Conservation (phyloP, 2,797 vertebrate genomes). For the Pseudotriccus pelzelni region DNA sequence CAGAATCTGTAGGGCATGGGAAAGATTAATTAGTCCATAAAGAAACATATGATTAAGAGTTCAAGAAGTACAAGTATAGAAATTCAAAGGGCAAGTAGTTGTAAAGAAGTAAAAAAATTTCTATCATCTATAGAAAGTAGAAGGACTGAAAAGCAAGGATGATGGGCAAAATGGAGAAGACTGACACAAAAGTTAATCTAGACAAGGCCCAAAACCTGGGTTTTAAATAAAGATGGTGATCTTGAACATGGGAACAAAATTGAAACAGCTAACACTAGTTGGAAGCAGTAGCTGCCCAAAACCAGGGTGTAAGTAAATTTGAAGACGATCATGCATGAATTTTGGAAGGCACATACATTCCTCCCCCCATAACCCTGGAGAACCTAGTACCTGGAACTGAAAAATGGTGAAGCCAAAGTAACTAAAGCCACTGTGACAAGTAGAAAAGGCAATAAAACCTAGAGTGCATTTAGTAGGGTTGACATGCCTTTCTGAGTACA, state of each 20-base stretch:
- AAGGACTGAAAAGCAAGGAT: not conserved
- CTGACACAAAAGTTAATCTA: not conserved
- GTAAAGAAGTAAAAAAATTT: not conserved
- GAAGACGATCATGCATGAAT: not conserved
- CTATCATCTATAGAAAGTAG: not conserved
- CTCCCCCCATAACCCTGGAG: not conserved
- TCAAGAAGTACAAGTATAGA: not conserved
- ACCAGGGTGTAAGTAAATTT: not conserved
- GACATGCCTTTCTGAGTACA: not conserved
- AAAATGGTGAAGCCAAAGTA: not conserved
- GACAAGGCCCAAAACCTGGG: not conserved
- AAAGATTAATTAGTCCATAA: not conserved
- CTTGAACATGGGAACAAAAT: not conserved
- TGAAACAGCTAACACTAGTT: not conserved
- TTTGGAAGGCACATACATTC: not conserved
- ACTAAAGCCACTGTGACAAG: not conserved
- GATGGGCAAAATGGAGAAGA: not conserved
- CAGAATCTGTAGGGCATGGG: not conserved
- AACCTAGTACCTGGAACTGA: not conserved
- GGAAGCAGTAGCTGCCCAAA: not conserved
- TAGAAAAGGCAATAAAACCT: not conserved
- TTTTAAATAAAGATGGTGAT: not conserved
- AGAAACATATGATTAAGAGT: not conserved
- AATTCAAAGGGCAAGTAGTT: not conserved
- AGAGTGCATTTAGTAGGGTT: not conserved